These are phyloP conservation scores for Hippoglossus stenolepis DNA, from an alignment of 2,113 vertebrate species.

Conservation along the genomic window DNA sequence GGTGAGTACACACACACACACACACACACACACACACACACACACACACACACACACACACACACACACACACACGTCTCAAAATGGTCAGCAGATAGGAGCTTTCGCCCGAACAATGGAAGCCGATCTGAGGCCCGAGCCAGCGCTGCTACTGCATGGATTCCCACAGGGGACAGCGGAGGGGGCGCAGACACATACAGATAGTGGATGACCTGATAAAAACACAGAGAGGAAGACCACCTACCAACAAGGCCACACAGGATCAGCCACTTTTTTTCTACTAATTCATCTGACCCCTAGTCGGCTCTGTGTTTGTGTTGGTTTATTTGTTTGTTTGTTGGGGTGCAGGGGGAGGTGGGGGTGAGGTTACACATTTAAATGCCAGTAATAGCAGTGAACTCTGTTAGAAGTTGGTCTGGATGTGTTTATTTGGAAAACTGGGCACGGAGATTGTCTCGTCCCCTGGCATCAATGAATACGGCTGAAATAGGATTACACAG, in stretches of 20 bases:
- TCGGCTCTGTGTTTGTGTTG: slow-evolving; percentile 29
- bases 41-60: slow-evolving; percentile 9
- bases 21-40: slow-evolving; percentile 26
- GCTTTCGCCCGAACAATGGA: slow-evolving; percentile 67
- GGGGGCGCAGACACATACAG: slow-evolving; percentile 51
- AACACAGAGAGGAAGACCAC: slow-evolving; percentile 55
- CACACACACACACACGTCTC: slow-evolving; percentile 33
- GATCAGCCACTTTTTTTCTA: slow-evolving; percentile 35
- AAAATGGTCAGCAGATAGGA: slow-evolving; percentile 63
- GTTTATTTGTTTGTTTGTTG: slow-evolving; percentile 37
- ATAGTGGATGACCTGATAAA: slow-evolving; percentile 68
- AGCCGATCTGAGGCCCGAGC: slow-evolving; percentile 17
- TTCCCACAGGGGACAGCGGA: slow-evolving; percentile 24
- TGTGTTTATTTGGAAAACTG: slow-evolving; percentile 48
- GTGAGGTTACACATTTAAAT: slow-evolving; percentile 1
- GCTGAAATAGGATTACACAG: slow-evolving; percentile 70
- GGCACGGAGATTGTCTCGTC: slow-evolving; percentile 33
- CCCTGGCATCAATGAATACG: slow-evolving; percentile 50
- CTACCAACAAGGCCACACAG: slow-evolving; percentile 73
- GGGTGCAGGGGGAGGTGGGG: not conserved
- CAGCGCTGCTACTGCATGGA: slow-evolving; percentile 7
- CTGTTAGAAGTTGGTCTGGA: slow-evolving; percentile 2
- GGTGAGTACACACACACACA: slow-evolving; percentile 50
- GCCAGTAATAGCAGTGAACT: slow-evolving; percentile 34
- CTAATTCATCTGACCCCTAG: slow-evolving; percentile 52